Conservation (phyloP, 2,888 invertebrate species). For the Incurvaria masculella region DNA sequence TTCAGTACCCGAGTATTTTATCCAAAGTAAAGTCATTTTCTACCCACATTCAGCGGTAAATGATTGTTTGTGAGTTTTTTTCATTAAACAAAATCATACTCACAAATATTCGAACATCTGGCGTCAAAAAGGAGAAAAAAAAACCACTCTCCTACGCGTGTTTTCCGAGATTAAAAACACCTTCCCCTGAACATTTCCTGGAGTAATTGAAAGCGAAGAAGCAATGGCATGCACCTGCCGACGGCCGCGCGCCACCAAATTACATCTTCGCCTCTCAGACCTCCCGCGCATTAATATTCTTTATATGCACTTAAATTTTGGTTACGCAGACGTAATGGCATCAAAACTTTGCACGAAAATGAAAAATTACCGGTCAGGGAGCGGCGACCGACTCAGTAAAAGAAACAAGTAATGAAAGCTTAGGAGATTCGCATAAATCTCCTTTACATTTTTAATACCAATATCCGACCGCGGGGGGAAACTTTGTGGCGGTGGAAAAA, state of each 20-base stretch:
- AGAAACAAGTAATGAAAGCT: slow-evolving; percentile 57
- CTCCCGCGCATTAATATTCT: slow-evolving; percentile 41
- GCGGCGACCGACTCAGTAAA: slow-evolving; percentile 50
- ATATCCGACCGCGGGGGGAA: slow-evolving; percentile 42
- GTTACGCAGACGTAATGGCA: slow-evolving; percentile 38
- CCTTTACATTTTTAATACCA: slow-evolving; percentile 58
- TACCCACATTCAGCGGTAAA: too few relatives aligned
- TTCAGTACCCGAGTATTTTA: too few relatives aligned
- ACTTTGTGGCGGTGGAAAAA: slow-evolving; percentile 37
- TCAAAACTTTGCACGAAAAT: slow-evolving; percentile 48
- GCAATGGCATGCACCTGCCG: slow-evolving; percentile 49
- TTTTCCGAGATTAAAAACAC: not conserved
- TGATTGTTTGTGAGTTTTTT: too few relatives aligned
- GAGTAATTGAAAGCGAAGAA: slow-evolving; percentile 24
- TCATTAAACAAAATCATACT: not conserved
- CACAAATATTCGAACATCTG: not conserved
- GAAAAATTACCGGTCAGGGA: slow-evolving; percentile 57
- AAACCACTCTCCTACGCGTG: not conserved
- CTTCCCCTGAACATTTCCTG: not conserved
- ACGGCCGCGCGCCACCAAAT: slow-evolving; percentile 18
- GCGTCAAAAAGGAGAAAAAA: not conserved
- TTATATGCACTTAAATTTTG: slow-evolving; percentile 54
- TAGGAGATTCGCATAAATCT: slow-evolving; percentile 58
- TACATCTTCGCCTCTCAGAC: slow-evolving; percentile 22
- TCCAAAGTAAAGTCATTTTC: too few relatives aligned